Percentiles rank a stretch among this genome's conserved stretches.
These are phyloP conservation scores for Hydrochoerus hydrochaeris DNA, from an alignment of 2,113 vertebrate genomes.

Conservation along the genomic window DNA sequence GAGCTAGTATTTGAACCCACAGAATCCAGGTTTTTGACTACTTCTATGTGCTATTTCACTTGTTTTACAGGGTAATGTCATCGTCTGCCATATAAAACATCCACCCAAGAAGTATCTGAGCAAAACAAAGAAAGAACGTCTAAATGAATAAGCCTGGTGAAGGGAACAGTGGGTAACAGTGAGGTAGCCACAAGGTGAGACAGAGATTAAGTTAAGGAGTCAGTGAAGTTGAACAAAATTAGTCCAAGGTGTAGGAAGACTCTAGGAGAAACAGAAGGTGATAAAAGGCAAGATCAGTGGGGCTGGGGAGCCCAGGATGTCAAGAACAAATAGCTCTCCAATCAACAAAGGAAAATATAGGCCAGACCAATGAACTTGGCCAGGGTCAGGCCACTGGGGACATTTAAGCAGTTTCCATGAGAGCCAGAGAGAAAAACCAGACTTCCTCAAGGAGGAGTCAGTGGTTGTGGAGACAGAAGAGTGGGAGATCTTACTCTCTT, in stretches of 20 bases:
- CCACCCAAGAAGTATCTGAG: conserved; percentile 14
- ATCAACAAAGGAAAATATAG: conserved; percentile 49
- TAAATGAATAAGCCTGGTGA: background rate
- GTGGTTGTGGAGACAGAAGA: background rate
- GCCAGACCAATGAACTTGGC: background rate
- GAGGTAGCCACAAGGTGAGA: background rate
- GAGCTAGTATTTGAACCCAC: background rate
- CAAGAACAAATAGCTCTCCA: conserved; percentile 12
- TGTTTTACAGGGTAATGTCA: background rate
- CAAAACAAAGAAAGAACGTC: conserved; percentile 50
- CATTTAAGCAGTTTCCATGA: conserved; percentile 19
- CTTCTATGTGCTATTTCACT: background rate
- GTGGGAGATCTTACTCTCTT: background rate
- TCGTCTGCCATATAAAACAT: background rate
- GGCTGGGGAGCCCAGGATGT: background rate
- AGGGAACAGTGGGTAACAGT: background rate
- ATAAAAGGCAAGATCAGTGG: background rate
- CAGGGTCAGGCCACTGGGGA: conserved; percentile 5
- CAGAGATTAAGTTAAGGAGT: conserved; percentile 12
- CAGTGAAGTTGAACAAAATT: conserved; percentile 25
- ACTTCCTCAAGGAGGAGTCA: background rate
- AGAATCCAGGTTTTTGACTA: conserved; percentile 3
- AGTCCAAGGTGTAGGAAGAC: background rate
- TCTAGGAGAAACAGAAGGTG: conserved; percentile 3
- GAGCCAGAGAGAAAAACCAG: conserved; percentile 33